Evolutionary conservation across 2,888 invertebrate genomes (phyloP), one percentile per base, ranked within the genome.

Genomic region (Dolomedes plantarius): DNA sequence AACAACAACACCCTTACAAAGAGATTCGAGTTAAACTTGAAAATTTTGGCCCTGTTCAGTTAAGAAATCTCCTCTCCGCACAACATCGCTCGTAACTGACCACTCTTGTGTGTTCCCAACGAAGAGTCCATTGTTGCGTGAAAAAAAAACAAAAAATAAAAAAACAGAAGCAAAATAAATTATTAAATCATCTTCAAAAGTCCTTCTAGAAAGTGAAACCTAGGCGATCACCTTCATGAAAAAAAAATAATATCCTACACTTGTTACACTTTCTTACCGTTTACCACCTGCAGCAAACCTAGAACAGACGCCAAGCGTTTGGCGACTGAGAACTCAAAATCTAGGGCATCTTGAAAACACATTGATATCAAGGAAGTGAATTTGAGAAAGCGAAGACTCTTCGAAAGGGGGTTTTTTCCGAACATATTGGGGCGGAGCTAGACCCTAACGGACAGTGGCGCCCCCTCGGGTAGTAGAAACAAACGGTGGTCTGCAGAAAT

Each of bases 351-450:
- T 56, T 23, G 56, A 56, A 56, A 56, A 23, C 56, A 23, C 23
- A 56, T 46, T 56, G 56, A 23, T 56, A 56, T 56, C 56, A 56
- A 56, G 56, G 56, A 56, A 56, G 56, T 56, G 56, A 56, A 56
- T 56, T 56, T 56, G 13, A 3, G 56, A 56, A 56, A 56, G 56
- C 56, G 56, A 56, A 23, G 56, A 23, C 56, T 56, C 23, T 56
- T 56, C 5, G 56, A 56, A 56, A 46, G 56, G 56, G 19, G 19
- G 7, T 19, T 56, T 56, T 23, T n/a, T n/a, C n/a, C 23, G 56
- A 56, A 56, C 56, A 23, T 23, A 56, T 56, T 23, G 56, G 56
- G 56, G 56, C 56, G 56, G 56, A 56, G 56, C 23, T 56, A 56
- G 56, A 23, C 56, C 56, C 56, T 56, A 56, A 23, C 56, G 56